Conservation (phyloP, 2,888 invertebrate species). For the Caenorhabditis zanzibari region DNA sequence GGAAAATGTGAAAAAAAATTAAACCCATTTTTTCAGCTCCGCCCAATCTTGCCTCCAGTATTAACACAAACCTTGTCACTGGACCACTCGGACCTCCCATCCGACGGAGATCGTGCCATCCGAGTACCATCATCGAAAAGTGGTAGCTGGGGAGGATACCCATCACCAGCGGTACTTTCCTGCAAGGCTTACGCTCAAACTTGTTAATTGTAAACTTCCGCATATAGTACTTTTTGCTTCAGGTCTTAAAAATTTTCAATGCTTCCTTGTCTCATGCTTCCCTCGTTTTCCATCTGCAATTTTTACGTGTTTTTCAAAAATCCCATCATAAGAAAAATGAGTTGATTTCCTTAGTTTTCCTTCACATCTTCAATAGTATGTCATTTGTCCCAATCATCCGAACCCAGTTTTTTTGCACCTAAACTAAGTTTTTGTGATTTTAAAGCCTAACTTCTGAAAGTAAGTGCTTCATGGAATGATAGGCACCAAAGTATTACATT, state of each 20-base stretch:
- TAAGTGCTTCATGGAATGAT: constrained; percentile 8
- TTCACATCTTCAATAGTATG: not conserved
- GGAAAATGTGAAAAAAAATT: no score
- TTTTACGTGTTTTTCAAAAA: constrained; percentile 20
- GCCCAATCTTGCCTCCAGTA: constrained; percentile 61
- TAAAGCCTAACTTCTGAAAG: not conserved
- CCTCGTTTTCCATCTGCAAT: constrained; percentile 18
- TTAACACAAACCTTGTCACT: constrained; percentile 22
- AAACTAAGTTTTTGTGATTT: not conserved
- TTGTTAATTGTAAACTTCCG: constrained; percentile 63
- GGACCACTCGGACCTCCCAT: constrained; percentile 38
- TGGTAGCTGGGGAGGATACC: constrained; percentile 82
- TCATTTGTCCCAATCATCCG: not conserved
- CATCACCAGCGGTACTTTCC: constrained; percentile 77
- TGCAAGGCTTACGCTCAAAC: constrained; percentile 80
- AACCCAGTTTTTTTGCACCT: not conserved
- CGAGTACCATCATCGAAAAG: constrained; percentile 80
- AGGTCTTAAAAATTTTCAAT: not conserved
- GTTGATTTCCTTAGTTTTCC: not conserved
- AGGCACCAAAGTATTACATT: not conserved
- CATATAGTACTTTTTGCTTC: not conserved
- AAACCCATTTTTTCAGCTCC: constrained; percentile 55
- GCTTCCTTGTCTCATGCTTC: not conserved
- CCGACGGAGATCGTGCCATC: constrained; percentile 55
- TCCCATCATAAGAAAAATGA: constrained; percentile 22